phyloP scores from a whole-genome alignment of 2,888 invertebrate genomes.

The Aporophyla nigra region DNA sequence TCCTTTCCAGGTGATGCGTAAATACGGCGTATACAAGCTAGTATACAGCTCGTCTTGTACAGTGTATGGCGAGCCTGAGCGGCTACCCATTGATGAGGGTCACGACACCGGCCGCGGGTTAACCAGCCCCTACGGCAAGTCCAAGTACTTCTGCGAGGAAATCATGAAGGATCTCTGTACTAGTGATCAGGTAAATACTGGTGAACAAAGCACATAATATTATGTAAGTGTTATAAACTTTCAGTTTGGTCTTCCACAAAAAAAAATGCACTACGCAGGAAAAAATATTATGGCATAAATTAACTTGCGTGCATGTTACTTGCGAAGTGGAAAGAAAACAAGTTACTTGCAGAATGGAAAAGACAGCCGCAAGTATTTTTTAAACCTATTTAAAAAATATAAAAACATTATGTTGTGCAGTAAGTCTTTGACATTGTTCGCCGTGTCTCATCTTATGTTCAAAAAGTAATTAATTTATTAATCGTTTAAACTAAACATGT shows the following conservation, averaged over 20 bases:
- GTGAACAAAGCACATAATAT: too few relatives aligned
- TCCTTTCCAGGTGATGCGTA: conserved; percentile 93
- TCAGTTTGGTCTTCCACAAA: background rate
- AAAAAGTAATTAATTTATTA: background rate
- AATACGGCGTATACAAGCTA: conserved; percentile 93
- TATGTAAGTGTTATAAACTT: background rate
- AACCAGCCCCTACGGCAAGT: conserved; percentile 97
- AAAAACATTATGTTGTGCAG: background rate
- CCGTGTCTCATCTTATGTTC: background rate
- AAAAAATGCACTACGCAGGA: background rate
- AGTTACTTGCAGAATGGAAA: background rate
- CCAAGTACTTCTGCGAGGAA: conserved; percentile 98
- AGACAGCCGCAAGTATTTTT: background rate
- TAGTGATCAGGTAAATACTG: conserved; percentile 92
- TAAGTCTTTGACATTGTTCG: background rate
- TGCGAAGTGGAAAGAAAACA: background rate
- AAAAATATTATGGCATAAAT: background rate
- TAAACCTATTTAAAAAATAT: background rate
- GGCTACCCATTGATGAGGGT: conserved; percentile 95
- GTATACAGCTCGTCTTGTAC: conserved; percentile 97
- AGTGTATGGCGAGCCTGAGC: conserved; percentile 97
- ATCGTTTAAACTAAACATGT: too few relatives aligned
- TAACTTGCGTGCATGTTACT: background rate
- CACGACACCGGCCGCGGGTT: conserved; percentile 96
- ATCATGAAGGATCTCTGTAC: conserved; percentile 96